Percentiles rank a stretch among this genome's conserved stretches.
These are phyloP conservation scores for Conchocele bisecta DNA, from an alignment of 2,888 invertebrate genomes.

Conservation along the genomic window DNA sequence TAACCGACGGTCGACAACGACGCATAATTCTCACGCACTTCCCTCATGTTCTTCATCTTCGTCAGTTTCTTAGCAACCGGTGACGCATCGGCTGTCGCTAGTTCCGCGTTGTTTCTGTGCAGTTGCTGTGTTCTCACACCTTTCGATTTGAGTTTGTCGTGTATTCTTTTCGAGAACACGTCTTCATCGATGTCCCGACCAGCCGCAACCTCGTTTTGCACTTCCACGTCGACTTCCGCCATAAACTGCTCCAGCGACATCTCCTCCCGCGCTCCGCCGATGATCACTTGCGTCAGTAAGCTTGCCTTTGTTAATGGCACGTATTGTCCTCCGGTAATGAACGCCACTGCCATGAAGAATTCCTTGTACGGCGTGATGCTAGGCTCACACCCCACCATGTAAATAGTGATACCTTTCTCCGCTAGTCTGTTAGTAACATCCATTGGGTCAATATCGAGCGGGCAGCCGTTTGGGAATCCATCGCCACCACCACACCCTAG, in stretches of 20 bases:
- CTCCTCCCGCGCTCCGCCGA: slow-evolving; percentile 78
- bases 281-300: slow-evolving; percentile 73
- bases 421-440: slow-evolving; percentile 68
- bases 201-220: slow-evolving; percentile 60
- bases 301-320: slow-evolving; percentile 74
- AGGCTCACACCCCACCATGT: slow-evolving; percentile 78
- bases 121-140: slow-evolving; percentile 61
- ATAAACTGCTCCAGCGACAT: slow-evolving; percentile 76
- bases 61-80: slow-evolving; percentile 48
- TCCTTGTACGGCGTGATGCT: slow-evolving; percentile 71
- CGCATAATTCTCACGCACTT: slow-evolving; percentile 46
- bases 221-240: slow-evolving; percentile 72
- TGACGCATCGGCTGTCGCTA: slow-evolving; percentile 38
- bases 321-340: slow-evolving; percentile 79
- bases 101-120: slow-evolving; percentile 44
- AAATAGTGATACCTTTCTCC: slow-evolving; percentile 76
- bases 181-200: slow-evolving; percentile 64
- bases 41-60: slow-evolving; percentile 49
- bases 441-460: slow-evolving; percentile 77
- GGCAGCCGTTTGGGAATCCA: slow-evolving; percentile 76
- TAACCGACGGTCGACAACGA: background rate
- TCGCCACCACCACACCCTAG: slow-evolving; percentile 60
- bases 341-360: slow-evolving; percentile 76
- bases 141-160: slow-evolving; percentile 46
- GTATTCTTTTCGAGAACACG: slow-evolving; percentile 51